Evolutionary conservation across 2,797 vertebrate species (phyloP).

Genomic region (Jordanella pulchra): DNA sequence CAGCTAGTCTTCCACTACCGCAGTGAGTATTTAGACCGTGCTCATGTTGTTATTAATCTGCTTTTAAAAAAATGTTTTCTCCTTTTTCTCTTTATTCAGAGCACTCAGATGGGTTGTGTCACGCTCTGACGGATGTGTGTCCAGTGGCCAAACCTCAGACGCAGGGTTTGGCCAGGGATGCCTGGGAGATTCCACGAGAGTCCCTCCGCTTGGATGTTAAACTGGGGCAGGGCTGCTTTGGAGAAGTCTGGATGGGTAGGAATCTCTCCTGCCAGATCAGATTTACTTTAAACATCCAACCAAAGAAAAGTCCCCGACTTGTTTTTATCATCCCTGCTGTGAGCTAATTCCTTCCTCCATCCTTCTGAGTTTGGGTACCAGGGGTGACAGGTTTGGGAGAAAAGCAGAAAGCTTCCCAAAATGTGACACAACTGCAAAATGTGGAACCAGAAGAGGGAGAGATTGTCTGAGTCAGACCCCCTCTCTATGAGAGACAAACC

Average conservation of each 20-base stretch:
- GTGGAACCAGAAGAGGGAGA: not conserved
- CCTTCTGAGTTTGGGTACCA: not conserved
- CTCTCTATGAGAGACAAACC: too few relatives aligned
- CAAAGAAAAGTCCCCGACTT: not conserved
- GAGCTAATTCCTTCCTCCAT: not conserved
- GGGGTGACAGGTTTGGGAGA: not conserved
- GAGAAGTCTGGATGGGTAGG: conserved; percentile 99
- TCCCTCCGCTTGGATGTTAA: conserved; percentile 93
- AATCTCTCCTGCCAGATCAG: not conserved
- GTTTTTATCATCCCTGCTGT: not conserved
- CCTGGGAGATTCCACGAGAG: conserved; percentile 96
- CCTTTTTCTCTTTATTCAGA: conserved; percentile 72
- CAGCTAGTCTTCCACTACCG: conserved; percentile 96
- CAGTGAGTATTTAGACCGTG: conserved; percentile 80
- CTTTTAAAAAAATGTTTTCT: too few relatives aligned
- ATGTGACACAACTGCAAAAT: not conserved
- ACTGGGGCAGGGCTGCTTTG: conserved; percentile 96
- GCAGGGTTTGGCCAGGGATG: conserved; percentile 93
- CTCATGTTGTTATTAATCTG: not conserved
- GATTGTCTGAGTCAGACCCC: too few relatives aligned
- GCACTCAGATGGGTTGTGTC: conserved; percentile 92
- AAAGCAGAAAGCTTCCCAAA: too few relatives aligned
- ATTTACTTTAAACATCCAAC: not conserved
- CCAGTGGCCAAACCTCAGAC: conserved; percentile 95
- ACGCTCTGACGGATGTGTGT: conserved; percentile 91